Evolutionary conservation across 2,797 vertebrate genomes (phyloP).

Genomic region (Enteromius paludinosus): DNA sequence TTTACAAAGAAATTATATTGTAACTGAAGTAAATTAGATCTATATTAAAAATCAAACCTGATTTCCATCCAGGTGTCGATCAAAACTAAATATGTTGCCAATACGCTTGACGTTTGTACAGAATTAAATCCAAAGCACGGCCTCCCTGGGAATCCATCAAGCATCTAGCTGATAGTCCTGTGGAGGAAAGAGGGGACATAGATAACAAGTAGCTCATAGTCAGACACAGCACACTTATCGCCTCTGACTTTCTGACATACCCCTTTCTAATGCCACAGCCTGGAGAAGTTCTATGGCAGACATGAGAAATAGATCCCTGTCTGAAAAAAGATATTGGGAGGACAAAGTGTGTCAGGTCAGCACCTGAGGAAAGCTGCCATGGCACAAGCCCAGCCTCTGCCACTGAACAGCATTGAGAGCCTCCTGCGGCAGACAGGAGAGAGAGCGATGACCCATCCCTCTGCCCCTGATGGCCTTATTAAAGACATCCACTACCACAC

Average conservation of each 20-base stretch:
- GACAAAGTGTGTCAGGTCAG: constrained; percentile 66
- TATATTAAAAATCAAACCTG: not conserved
- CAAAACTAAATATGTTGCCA: constrained; percentile 1
- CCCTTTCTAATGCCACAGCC: constrained; percentile 68
- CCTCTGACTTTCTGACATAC: constrained; percentile 75
- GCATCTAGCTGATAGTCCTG: constrained; percentile 31
- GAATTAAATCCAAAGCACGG: constrained; percentile 10
- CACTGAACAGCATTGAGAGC: constrained; percentile 52
- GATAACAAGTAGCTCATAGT: constrained; percentile 80
- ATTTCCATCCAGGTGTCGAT: not conserved
- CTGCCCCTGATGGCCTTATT: constrained; percentile 61
- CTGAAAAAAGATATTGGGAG: constrained; percentile 65
- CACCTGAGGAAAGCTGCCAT: constrained; percentile 64
- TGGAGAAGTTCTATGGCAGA: constrained; percentile 57
- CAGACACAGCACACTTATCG: constrained; percentile 75
- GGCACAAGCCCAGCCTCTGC: constrained; percentile 61
- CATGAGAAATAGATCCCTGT: constrained; percentile 64
- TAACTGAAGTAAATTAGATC: too few relatives aligned
- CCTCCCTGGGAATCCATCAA: constrained; percentile 44
- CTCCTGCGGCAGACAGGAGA: constrained; percentile 58
- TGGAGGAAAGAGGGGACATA: constrained; percentile 59
- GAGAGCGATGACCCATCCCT: constrained; percentile 59
- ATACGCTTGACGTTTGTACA: not conserved
- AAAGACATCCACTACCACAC: constrained; percentile 49
- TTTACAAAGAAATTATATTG: not conserved